Evolutionary conservation across 2,888 invertebrate genomes (phyloP).

Genomic region (Hypomecis atomaria): DNA sequence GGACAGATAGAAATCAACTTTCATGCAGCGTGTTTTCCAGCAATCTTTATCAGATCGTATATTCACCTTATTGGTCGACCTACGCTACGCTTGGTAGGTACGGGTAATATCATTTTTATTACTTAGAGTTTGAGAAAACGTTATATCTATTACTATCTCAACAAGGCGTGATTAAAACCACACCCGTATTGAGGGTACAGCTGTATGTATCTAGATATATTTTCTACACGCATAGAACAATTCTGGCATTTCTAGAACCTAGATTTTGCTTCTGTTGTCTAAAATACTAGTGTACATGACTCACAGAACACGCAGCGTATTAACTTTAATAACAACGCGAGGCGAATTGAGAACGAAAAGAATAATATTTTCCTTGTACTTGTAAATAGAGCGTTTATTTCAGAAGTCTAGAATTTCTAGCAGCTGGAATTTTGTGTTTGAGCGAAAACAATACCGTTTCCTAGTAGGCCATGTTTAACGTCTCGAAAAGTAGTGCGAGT

Average conservation of each 20-base stretch:
- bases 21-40: too few relatives aligned
- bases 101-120: too few relatives aligned
- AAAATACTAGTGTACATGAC: constrained; percentile 18
- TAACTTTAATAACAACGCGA: constrained; percentile 28
- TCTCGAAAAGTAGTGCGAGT: constrained; percentile 19
- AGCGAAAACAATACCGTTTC: constrained; percentile 34
- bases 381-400: constrained; percentile 32
- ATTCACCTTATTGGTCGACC: too few relatives aligned
- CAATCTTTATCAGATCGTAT: too few relatives aligned
- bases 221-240: neutral
- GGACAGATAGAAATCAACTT: too few relatives aligned
- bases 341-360: constrained; percentile 30
- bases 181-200: too few relatives aligned
- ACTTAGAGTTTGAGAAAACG: too few relatives aligned
- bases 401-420: constrained; percentile 31
- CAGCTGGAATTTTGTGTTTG: constrained; percentile 27
- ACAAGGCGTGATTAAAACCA: too few relatives aligned
- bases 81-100: too few relatives aligned
- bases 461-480: constrained; percentile 33
- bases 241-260: neutral
- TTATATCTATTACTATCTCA: too few relatives aligned
- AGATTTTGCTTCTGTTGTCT: constrained; percentile 12
- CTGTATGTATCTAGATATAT: too few relatives aligned
- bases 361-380: constrained; percentile 30
- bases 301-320: constrained; percentile 22